These are phyloP conservation scores for Choloepus didactylus DNA, from an alignment of 2,797 vertebrate genomes.

Conservation along the genomic window DNA sequence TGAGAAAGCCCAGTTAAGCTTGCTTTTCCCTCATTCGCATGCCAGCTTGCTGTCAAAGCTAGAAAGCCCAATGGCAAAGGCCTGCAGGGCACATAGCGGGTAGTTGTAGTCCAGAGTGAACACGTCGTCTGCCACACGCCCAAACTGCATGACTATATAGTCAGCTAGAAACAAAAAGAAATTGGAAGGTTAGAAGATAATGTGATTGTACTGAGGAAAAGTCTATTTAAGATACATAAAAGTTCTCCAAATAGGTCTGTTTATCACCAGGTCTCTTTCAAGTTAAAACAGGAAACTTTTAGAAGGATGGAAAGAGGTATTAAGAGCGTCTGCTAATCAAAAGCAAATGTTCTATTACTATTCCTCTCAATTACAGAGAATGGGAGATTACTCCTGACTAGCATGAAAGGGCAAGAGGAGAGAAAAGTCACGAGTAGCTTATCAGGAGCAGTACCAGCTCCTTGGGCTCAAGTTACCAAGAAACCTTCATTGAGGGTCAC, in stretches of 20 bases:
- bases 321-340: not conserved
- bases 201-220: not conserved
- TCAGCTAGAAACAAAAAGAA: constrained; percentile 89
- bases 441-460: not conserved
- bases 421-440: not conserved
- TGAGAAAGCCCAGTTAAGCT: not conserved
- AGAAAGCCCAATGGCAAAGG: constrained; percentile 97
- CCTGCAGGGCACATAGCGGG: constrained; percentile 98
- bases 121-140: constrained; percentile 96
- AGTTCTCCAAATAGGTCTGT: not conserved
- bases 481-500: not conserved
- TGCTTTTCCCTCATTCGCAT: constrained; percentile 91
- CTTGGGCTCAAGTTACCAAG: not conserved
- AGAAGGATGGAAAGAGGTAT: not conserved
- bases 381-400: not conserved
- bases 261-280: not conserved
- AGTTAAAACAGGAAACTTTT: not conserved
- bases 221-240: not conserved
- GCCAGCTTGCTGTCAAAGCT: constrained; percentile 99
- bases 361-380: not conserved
- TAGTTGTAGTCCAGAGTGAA: constrained; percentile 99
- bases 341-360: not conserved
- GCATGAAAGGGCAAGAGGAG: not conserved
- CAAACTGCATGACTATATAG: constrained; percentile 99
- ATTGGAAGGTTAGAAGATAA: not conserved